Evolutionary conservation across 2,797 vertebrate species (phyloP).

Genomic region (Rallus crepitans): DNA sequence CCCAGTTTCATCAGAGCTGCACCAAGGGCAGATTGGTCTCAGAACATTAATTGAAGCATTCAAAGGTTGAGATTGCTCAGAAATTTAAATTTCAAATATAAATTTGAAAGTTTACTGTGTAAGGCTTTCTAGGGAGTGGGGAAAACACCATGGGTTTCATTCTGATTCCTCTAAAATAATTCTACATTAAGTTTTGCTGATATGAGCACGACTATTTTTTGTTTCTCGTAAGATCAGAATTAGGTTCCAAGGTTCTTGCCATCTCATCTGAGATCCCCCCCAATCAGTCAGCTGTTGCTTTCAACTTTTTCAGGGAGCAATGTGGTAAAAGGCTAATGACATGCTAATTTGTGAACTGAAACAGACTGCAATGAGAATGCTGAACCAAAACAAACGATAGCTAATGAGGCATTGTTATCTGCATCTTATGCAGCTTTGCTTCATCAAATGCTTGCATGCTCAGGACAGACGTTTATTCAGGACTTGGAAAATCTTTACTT

Average conservation of each 20-base stretch:
- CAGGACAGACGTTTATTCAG: not conserved
- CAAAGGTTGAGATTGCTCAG: not conserved
- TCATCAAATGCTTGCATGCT: not conserved
- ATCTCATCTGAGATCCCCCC: not conserved
- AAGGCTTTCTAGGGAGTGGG: not conserved
- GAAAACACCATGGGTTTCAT: not conserved
- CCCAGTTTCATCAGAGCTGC: not conserved
- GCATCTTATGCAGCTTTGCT: not conserved
- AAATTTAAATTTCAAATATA: not conserved
- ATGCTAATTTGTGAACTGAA: not conserved
- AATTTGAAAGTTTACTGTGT: not conserved
- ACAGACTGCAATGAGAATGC: not conserved
- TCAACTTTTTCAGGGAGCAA: no score
- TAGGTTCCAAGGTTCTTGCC: not conserved
- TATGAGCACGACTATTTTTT: not conserved
- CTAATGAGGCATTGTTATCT: slow-evolving; percentile 8
- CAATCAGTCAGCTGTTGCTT: not conserved
- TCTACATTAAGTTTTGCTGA: not conserved
- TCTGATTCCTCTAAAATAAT: not conserved
- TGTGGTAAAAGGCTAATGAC: not conserved
- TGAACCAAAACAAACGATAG: not conserved
- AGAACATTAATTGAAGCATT: not conserved
- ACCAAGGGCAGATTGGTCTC: not conserved
- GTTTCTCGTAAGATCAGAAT: not conserved
- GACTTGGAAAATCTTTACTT: not conserved